Evolutionary conservation across 2,113 vertebrate genomes (phyloP).

Genomic region (Columba livia): DNA sequence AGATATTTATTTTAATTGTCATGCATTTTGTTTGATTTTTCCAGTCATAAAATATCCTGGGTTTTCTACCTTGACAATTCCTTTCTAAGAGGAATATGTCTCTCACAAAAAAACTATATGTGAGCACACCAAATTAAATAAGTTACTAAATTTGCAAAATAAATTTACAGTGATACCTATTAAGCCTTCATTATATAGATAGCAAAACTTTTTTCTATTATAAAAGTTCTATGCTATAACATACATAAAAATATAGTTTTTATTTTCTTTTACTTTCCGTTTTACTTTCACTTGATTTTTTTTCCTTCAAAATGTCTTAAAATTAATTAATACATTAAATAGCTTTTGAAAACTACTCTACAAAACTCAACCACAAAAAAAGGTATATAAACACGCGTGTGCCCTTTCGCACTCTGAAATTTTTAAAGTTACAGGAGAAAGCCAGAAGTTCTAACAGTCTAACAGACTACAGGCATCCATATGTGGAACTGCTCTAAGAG

Average conservation of each 20-base stretch:
- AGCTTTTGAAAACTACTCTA: neutral
- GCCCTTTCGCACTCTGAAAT: neutral
- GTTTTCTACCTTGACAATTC: neutral
- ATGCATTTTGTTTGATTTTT: neutral
- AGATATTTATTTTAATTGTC: neutral
- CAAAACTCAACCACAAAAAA: neutral
- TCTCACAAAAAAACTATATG: neutral
- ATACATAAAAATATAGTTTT: neutral
- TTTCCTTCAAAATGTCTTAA: neutral
- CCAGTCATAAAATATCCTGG: neutral
- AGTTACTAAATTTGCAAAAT: neutral
- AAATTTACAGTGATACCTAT: neutral
- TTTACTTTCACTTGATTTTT: neutral
- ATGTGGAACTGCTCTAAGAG: neutral
- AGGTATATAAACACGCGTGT: neutral
- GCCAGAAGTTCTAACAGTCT: neutral
- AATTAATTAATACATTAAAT: neutral
- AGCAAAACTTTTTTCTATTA: neutral
- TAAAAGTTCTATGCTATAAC: neutral
- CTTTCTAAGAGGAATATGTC: neutral
- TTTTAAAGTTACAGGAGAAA: neutral
- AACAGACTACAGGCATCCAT: neutral
- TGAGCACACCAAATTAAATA: neutral
- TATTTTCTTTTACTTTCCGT: neutral
- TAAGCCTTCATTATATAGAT: neutral